phyloP scores from a whole-genome alignment of 2,113 vertebrate genomes.

The Amphiprion percula region DNA sequence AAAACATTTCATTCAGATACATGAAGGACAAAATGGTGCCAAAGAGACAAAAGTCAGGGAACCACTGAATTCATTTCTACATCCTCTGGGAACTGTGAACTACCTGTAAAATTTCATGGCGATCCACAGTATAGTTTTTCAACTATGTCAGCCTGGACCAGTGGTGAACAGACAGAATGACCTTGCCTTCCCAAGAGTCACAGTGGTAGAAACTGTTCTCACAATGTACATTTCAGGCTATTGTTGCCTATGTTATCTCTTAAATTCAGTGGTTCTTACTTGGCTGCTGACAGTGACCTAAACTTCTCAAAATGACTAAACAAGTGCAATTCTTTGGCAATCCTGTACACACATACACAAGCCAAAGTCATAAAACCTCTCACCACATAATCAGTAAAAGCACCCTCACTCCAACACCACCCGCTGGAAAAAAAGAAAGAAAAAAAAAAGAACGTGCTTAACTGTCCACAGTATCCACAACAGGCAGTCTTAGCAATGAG shows the following conservation, averaged over 20 bases:
- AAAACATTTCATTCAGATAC: not conserved
- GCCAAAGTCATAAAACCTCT: slow-evolving; percentile 2
- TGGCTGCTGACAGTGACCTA: slow-evolving; percentile 39
- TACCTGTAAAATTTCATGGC: too few species aligned
- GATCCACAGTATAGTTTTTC: too few species aligned
- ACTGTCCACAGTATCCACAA: slow-evolving; percentile 22
- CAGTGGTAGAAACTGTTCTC: not conserved
- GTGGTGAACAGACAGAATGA: not conserved
- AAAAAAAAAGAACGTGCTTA: not conserved
- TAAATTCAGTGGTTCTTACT: slow-evolving; percentile 28
- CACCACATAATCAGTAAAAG: not conserved
- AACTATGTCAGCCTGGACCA: not conserved
- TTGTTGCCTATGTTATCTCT: slow-evolving; percentile 16
- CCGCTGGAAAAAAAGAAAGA: not conserved
- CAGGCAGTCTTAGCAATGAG: slow-evolving; percentile 20
- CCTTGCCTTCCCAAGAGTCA: not conserved
- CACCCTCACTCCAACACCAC: not conserved
- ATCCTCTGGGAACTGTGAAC: not conserved
- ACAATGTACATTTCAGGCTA: not conserved
- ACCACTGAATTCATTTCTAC: not conserved
- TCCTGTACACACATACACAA: not conserved
- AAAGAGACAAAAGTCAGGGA: not conserved
- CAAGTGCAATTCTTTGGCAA: slow-evolving; percentile 15
- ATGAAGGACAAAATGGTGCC: not conserved
- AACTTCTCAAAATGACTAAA: slow-evolving; percentile 22